phyloP scores from a whole-genome alignment of 2,113 vertebrate species.

The Gopherus evgoodei region DNA sequence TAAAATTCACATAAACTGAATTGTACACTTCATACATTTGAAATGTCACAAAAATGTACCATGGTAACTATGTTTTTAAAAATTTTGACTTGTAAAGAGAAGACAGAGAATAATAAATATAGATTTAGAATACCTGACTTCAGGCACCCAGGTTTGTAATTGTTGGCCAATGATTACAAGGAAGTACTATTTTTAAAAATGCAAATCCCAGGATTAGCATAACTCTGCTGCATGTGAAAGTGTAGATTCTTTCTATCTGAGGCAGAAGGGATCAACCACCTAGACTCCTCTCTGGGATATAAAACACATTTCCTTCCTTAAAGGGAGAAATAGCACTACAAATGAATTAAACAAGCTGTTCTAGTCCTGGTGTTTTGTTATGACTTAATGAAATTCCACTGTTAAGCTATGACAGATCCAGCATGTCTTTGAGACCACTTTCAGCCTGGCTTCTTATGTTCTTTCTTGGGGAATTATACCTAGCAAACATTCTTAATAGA shows the following conservation, averaged over 20 bases:
- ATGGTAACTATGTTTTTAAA: not conserved
- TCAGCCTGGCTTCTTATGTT: not conserved
- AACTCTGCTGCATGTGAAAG: not conserved
- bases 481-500: not conserved
- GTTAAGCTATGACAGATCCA: conserved; percentile 1
- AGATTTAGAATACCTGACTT: not conserved
- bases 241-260: not conserved
- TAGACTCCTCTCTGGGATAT: not conserved
- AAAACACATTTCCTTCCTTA: not conserved
- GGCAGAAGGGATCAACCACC: not conserved
- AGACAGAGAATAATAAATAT: not conserved
- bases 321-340: not conserved
- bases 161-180: accelerated
- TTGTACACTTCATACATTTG: not conserved
- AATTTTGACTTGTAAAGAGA: not conserved
- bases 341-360: not conserved
- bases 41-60: not conserved
- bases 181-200: not conserved
- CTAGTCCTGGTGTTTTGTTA: not conserved
- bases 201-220: not conserved
- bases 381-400: not conserved
- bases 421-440: not conserved
- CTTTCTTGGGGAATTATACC: not conserved
- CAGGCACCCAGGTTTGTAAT: not conserved
- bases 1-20: not conserved